phyloP scores from a whole-genome alignment of 2,797 vertebrate genomes.

The Dipus sagitta region DNA sequence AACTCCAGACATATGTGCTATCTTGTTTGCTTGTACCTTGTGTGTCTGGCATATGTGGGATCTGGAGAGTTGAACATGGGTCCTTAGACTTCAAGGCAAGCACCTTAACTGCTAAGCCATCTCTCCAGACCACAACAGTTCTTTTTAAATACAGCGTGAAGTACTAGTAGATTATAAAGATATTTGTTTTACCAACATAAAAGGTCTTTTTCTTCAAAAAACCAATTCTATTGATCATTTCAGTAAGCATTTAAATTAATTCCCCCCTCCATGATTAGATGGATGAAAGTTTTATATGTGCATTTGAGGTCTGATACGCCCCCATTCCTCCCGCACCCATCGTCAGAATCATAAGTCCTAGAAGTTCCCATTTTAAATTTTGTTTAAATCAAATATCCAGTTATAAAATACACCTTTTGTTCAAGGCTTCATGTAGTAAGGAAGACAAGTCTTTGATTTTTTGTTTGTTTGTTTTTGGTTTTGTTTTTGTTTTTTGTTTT shows the following conservation, averaged over 20 bases:
- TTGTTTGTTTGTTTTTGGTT: not conserved
- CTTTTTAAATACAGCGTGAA: too few species aligned
- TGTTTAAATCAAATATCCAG: slow-evolving; percentile 17
- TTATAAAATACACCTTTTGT: slow-evolving; percentile 25
- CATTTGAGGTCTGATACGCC: not conserved
- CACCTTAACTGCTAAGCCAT: too few species aligned
- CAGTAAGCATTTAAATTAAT: not conserved
- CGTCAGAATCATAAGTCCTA: slow-evolving; percentile 33
- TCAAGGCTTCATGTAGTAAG: not conserved
- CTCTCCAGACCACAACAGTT: too few species aligned
- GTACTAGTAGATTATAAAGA: not conserved
- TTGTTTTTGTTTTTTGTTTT: too few species aligned
- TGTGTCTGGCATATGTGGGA: too few species aligned
- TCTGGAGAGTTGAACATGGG: too few species aligned
- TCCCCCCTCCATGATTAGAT: not conserved
- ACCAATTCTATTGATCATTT: slow-evolving; percentile 24
- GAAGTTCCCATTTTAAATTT: slow-evolving; percentile 27
- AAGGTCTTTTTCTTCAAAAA: slow-evolving; percentile 23
- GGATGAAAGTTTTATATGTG: not conserved
- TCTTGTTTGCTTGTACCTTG: too few species aligned
- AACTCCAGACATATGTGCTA: too few species aligned
- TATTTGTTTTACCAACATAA: slow-evolving; percentile 23
- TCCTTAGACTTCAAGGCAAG: too few species aligned
- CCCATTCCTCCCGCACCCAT: not conserved
- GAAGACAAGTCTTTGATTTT: not conserved